These are phyloP conservation scores for Delichon dasypus DNA, from an alignment of 2,797 vertebrate genomes.

Conservation along the genomic window DNA sequence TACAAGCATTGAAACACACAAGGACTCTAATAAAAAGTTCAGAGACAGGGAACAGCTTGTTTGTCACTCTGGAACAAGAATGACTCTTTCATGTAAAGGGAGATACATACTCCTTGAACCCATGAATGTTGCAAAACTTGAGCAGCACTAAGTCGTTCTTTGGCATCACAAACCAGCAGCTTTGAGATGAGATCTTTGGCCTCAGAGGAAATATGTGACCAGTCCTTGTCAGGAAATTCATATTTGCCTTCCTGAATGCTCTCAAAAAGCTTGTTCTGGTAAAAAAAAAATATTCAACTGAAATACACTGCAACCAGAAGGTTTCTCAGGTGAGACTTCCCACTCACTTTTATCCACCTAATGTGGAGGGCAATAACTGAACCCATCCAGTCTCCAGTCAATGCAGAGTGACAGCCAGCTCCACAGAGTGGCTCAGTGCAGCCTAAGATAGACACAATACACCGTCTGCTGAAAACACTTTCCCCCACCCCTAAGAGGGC, in stretches of 20 bases:
- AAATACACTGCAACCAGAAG: not conserved
- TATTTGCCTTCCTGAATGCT: slow-evolving; percentile 85
- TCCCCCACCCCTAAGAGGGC: not conserved
- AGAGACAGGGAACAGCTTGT: not conserved
- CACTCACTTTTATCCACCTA: not conserved
- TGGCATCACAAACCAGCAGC: slow-evolving; percentile 80
- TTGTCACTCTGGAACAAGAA: not conserved
- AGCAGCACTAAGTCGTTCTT: slow-evolving; percentile 79
- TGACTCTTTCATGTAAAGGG: not conserved
- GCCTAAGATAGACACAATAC: not conserved
- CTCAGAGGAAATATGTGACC: slow-evolving; percentile 78
- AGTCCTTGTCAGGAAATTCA: slow-evolving; percentile 84
- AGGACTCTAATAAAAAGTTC: not conserved
- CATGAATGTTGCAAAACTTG: slow-evolving; percentile 88
- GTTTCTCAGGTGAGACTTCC: not conserved
- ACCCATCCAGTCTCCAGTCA: not conserved
- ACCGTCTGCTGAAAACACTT: not conserved
- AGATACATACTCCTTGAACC: slow-evolving; percentile 90
- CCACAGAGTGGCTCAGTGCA: not conserved
- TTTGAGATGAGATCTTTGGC: slow-evolving; percentile 84
- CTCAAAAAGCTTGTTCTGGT: slow-evolving; percentile 81
- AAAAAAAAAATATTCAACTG: not conserved
- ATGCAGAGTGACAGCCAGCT: not conserved
- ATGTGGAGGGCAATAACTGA: not conserved
- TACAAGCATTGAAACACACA: not conserved